A percentile compares a stretch with the other conserved stretches of the same genome.
These are phyloP conservation scores for Thumatha senex DNA, from an alignment of 2,888 invertebrate species.

Conservation along the genomic window DNA sequence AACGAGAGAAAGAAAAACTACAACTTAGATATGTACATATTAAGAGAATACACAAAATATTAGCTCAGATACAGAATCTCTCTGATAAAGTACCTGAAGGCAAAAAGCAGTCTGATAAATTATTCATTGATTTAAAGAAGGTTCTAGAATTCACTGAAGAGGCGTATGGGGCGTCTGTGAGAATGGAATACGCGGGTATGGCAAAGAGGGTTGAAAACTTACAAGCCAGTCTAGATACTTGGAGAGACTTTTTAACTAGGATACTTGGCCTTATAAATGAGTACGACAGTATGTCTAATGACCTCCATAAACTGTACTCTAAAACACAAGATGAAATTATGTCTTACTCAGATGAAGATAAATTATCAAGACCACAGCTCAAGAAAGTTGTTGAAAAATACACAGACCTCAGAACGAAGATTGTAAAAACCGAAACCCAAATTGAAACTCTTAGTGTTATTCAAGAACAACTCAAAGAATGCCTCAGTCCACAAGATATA, in stretches of 20 bases:
- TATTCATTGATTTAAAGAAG: slow-evolving; percentile 86
- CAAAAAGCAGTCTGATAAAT: slow-evolving; percentile 84
- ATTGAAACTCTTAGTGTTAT: slow-evolving; percentile 88
- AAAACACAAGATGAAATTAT: slow-evolving; percentile 85
- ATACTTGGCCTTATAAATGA: slow-evolving; percentile 85
- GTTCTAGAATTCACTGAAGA: slow-evolving; percentile 89
- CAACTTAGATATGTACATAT: slow-evolving; percentile 92
- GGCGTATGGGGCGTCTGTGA: slow-evolving; percentile 89
- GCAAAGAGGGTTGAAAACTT: slow-evolving; percentile 90
- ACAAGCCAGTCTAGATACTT: slow-evolving; percentile 91
- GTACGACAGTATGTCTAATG: slow-evolving; percentile 85
- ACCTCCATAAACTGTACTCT: slow-evolving; percentile 85
- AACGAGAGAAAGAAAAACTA: slow-evolving; percentile 89
- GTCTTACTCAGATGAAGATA: slow-evolving; percentile 79
- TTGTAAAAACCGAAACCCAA: slow-evolving; percentile 83
- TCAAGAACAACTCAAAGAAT: slow-evolving; percentile 93
- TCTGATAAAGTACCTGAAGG: slow-evolving; percentile 88
- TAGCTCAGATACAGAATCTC: slow-evolving; percentile 87
- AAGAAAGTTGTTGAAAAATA: slow-evolving; percentile 86
- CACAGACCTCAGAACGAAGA: slow-evolving; percentile 83
- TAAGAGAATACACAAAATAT: slow-evolving; percentile 88
- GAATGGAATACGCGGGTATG: slow-evolving; percentile 91
- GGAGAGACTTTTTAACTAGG: slow-evolving; percentile 89
- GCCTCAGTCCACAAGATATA: slow-evolving; percentile 92
- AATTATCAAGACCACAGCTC: slow-evolving; percentile 84